Percentiles rank a stretch among this genome's conserved stretches.
Evolutionary conservation across 2,797 vertebrate species (phyloP).

Genomic region (Lophotriccus pileatus): DNA sequence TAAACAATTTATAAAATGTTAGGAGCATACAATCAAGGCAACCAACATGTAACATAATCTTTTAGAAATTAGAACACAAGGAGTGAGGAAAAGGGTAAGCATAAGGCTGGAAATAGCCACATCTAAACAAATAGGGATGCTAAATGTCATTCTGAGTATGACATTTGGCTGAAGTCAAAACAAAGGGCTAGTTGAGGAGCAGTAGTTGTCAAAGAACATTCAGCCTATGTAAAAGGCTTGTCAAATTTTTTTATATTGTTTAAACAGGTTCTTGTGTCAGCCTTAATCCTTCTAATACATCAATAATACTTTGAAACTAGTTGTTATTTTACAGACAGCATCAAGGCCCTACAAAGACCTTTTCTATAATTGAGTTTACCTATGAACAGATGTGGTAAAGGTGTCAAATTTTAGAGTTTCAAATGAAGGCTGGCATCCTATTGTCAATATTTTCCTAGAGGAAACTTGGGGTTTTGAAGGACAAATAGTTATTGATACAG

Average conservation of each 20-base stretch:
- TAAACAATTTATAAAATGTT: neutral
- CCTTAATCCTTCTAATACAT: neutral
- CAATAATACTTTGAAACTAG: neutral
- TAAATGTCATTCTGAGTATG: neutral
- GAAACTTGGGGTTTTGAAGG: neutral
- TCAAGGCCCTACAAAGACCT: neutral
- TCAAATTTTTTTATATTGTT: neutral
- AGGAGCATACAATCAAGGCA: neutral
- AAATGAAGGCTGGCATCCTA: neutral
- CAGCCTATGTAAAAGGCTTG: neutral
- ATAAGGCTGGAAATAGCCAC: neutral
- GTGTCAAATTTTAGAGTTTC: neutral
- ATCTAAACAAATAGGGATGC: neutral
- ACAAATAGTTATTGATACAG: neutral
- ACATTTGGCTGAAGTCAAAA: neutral
- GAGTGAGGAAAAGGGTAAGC: neutral
- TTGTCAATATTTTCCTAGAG: neutral
- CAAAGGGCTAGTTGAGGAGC: neutral
- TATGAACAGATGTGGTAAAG: neutral
- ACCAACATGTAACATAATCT: neutral
- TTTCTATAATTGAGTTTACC: neutral
- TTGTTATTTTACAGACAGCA: neutral
- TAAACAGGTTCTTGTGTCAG: neutral
- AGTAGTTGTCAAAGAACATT: neutral
- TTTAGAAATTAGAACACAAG: neutral